Conservation (phyloP, 2,888 invertebrate genomes). For the Euphydryas editha region DNA sequence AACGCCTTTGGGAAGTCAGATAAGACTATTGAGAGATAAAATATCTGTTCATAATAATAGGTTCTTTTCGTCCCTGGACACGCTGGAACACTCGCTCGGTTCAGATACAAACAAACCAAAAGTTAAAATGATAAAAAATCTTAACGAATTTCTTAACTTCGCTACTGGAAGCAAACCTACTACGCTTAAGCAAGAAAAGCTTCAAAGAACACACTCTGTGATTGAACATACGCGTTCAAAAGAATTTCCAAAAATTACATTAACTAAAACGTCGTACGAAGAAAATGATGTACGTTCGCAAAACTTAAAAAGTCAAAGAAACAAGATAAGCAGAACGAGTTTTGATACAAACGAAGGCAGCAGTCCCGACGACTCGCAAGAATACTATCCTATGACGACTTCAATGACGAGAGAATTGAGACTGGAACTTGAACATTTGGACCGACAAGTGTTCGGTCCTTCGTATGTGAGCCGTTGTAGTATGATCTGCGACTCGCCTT, state of each 20-base stretch:
- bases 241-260: conserved; percentile 66
- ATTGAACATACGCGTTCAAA: conserved; percentile 62
- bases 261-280: conserved; percentile 68
- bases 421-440: conserved; percentile 92
- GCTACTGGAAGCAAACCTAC: conserved; percentile 85
- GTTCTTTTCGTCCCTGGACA: conserved; percentile 84
- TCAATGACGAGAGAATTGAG: conserved; percentile 93
- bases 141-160: conserved; percentile 93
- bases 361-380: conserved; percentile 91
- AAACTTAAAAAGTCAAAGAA: conserved; percentile 51
- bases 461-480: conserved; percentile 70
- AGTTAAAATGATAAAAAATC: conserved; percentile 87
- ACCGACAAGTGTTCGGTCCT: conserved; percentile 91
- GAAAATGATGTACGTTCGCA: conserved; percentile 57
- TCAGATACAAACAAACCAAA: conserved; percentile 67
- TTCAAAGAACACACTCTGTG: conserved; percentile 67
- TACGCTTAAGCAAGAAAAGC: conserved; percentile 56
- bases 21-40: conserved; percentile 69
- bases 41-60: conserved; percentile 77
- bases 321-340: conserved; percentile 58
- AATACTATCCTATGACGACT: conserved; percentile 94
- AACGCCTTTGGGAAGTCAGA: conserved; percentile 72
- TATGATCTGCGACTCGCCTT: conserved; percentile 71
- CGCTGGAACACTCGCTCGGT: conserved; percentile 71
- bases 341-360: conserved; percentile 81